phyloP scores from a whole-genome alignment of 2,113 vertebrate genomes.

The Lasiurus borealis region DNA sequence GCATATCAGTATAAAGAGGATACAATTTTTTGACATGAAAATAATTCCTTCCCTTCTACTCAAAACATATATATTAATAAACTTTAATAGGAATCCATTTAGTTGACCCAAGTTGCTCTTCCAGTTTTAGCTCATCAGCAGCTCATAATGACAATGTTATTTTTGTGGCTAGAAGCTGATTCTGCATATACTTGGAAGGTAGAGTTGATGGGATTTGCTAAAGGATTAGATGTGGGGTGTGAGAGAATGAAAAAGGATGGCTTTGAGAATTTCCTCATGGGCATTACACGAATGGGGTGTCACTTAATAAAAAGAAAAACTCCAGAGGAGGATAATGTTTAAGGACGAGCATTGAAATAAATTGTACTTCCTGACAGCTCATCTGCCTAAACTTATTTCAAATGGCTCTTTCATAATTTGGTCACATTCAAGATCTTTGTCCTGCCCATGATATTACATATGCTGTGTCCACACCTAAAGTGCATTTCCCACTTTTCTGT shows the following conservation, averaged over 20 bases:
- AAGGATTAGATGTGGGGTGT: not conserved
- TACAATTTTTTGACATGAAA: not conserved
- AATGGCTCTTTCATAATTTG: not conserved
- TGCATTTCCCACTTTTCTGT: not conserved
- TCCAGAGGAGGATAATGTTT: not conserved
- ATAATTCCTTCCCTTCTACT: constrained; percentile 5
- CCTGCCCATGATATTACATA: not conserved
- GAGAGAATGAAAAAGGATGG: not conserved
- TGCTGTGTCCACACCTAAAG: not conserved
- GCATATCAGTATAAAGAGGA: not conserved
- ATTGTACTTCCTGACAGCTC: not conserved
- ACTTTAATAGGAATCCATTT: not conserved
- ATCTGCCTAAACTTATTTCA: not conserved
- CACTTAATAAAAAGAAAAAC: not conserved
- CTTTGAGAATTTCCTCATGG: not conserved
- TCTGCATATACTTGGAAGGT: not conserved
- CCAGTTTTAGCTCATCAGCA: constrained; percentile 1
- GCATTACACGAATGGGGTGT: not conserved
- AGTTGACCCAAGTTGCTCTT: not conserved
- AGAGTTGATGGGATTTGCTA: not conserved
- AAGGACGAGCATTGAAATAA: not conserved
- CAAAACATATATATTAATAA: not conserved
- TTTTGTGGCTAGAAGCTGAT: not conserved
- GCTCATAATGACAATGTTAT: not conserved
- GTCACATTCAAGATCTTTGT: not conserved